Evolutionary conservation across 2,888 invertebrate genomes (phyloP), one percentile per base, ranked within the genome.

Genomic region (Villa cingulata): DNA sequence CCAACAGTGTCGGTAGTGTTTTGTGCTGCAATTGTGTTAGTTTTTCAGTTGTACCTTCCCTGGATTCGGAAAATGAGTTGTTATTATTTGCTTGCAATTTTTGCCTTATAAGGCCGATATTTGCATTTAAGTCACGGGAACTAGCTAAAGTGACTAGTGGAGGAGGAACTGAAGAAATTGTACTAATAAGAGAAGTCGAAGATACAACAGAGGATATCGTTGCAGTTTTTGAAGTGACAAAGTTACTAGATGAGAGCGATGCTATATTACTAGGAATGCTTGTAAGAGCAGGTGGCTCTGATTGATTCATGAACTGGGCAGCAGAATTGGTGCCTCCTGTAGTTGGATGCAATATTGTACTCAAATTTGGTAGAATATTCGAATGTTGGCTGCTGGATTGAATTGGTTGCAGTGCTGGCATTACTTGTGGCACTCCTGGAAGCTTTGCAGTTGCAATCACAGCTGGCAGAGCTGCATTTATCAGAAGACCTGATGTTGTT

Each of bases 401-500:
- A 43, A 68, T 62, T 1, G 68, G 68, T 42, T 68, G 68, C 43
- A 68, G 52, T 4, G 68, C 66, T 2, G 67, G 68, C 54, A 66
- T 53, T 45, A 56, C 51, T 53, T 53, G 55, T 10, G 53, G 48
- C 4, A 36, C 15, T 46, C 36, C 36, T 36, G 36, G 16, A 1
- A 16, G 7, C 14, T n/a, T 36, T 36, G 36, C 62, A n/a, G 64
- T 59, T n/a, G 64, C 62, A 46, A 67, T 46, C 62, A 68, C 65
- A 4, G 68, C 61, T 15, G 68, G 68, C 45, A 68, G 48, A n/a
- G 66, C 60, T 1, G 68, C 64, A 48, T 66, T 68, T 7, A 68
- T 51, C 49, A 68, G 52, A 19, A 67, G 45, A 0, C 67, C 68
- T 3, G 66, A 61, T 2, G 68, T 63, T 23, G 68, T 68, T 41